phyloP scores from a whole-genome alignment of 1,140 invertebrate species.

The Sitodiplosis mosellana region DNA sequence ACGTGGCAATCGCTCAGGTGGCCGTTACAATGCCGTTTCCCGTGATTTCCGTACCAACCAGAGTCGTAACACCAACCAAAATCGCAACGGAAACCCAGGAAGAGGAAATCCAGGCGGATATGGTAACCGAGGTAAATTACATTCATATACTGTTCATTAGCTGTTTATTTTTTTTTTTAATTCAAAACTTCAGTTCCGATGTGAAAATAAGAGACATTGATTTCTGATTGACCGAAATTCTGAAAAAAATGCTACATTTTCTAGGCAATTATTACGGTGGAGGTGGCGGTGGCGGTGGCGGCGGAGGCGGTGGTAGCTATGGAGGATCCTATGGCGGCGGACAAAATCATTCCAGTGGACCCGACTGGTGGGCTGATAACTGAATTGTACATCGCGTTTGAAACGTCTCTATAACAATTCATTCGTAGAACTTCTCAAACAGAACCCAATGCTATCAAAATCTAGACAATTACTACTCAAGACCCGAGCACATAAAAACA shows the following conservation, averaged over 20 bases:
- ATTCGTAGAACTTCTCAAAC: too few relatives aligned
- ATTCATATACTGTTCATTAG: constrained; percentile 4
- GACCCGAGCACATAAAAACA: too few relatives aligned
- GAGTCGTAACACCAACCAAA: constrained; percentile 63
- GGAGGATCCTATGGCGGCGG: constrained; percentile 4
- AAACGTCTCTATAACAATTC: too few relatives aligned
- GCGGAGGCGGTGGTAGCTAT: constrained; percentile 16
- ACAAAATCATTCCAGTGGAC: too few relatives aligned
- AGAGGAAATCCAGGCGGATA: constrained; percentile 8
- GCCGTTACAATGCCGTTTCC: constrained; percentile 31
- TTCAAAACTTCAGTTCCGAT: too few relatives aligned
- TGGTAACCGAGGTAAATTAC: constrained; percentile 18
- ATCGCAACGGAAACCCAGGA: constrained; percentile 26
- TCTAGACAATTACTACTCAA: too few relatives aligned
- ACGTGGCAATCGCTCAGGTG: constrained; percentile 30
- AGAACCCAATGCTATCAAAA: too few relatives aligned
- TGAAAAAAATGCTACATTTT: too few relatives aligned
- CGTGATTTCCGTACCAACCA: constrained; percentile 16
- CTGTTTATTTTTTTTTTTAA: constrained; percentile 18
- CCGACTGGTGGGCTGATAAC: too few relatives aligned
- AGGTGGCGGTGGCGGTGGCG: constrained; percentile 29
- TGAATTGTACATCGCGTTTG: too few relatives aligned
- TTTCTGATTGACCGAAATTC: too few relatives aligned
- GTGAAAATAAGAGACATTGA: too few relatives aligned
- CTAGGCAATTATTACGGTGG: constrained; percentile 27